Percentiles rank a stretch among this genome's conserved stretches.
Conservation (phyloP, 2,888 invertebrate genomes). For the Frankliniella fusca region DNA sequence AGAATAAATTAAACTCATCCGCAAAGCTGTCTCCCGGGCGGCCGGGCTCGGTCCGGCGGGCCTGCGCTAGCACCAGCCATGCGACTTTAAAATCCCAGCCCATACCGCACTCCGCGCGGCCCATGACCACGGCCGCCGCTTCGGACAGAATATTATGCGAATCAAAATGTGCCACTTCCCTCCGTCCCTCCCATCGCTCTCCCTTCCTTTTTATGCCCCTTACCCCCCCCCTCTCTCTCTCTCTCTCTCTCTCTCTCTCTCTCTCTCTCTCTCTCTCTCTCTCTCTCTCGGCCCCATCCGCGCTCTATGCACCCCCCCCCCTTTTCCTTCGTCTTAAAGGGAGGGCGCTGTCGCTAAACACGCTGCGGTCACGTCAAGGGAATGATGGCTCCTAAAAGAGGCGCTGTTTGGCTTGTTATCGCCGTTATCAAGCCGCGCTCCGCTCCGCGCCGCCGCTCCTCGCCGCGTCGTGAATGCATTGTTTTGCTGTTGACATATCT, state of each 20-base stretch:
- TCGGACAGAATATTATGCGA: too few relatives aligned
- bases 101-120: conserved; percentile 1
- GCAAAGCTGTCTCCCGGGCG: neutral
- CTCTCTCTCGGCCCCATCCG: conserved; percentile 18
- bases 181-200: conserved; percentile 30
- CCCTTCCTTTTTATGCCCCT: conserved; percentile 30
- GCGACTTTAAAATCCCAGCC: conserved; percentile 5
- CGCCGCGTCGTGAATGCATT: too few relatives aligned
- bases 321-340: conserved; percentile 23
- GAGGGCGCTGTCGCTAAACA: neutral
- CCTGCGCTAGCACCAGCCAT: conserved; percentile 21
- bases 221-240: conserved; percentile 30
- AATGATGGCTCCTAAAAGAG: conserved; percentile 17
- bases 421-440: neutral
- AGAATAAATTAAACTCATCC: neutral
- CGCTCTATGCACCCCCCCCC: neutral
- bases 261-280: conserved; percentile 29
- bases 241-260: conserved; percentile 33
- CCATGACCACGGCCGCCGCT: neutral
- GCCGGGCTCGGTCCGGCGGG: neutral
- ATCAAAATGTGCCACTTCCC: neutral
- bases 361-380: neutral
- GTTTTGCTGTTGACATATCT: too few relatives aligned
- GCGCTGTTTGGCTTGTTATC: neutral
- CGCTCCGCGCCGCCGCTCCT: neutral